Evolutionary conservation across 2,797 vertebrate species (phyloP).

Genomic region (Eleutherodactylus coqui): DNA sequence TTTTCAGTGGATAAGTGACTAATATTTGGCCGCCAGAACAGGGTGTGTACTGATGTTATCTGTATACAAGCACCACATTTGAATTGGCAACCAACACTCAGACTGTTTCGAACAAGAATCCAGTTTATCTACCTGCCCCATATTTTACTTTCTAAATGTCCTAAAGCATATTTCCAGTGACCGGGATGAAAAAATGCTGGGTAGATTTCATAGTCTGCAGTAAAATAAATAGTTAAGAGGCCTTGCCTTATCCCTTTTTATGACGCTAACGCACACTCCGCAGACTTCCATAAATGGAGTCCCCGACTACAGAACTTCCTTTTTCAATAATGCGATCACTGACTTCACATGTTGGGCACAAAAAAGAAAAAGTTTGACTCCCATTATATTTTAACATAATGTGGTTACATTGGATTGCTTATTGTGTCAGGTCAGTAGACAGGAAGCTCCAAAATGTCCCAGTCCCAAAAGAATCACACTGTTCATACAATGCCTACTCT

Average conservation of each 20-base stretch:
- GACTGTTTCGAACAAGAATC: neutral
- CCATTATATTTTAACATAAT: too few relatives aligned
- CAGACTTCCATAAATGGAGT: too few relatives aligned
- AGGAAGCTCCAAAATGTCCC: too few relatives aligned
- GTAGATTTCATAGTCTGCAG: neutral
- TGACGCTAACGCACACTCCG: neutral
- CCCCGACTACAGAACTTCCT: too few relatives aligned
- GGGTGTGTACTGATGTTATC: slow-evolving; percentile 25
- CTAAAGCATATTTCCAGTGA: neutral
- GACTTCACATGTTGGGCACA: too few relatives aligned
- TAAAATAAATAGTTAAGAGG: neutral
- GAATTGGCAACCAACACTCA: slow-evolving; percentile 6
- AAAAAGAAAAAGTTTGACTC: too few relatives aligned
- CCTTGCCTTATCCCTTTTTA: neutral
- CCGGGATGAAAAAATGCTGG: neutral
- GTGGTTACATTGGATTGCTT: too few relatives aligned
- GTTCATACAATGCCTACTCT: too few relatives aligned
- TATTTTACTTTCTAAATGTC: slow-evolving; percentile 15
- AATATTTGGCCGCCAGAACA: slow-evolving; percentile 13
- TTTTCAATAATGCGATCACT: too few relatives aligned
- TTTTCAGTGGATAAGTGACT: slow-evolving; percentile 43
- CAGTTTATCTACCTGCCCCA: neutral
- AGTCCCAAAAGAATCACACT: too few relatives aligned
- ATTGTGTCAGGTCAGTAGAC: too few relatives aligned
- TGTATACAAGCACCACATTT: slow-evolving; percentile 2